These are phyloP conservation scores for Ochotona princeps DNA, from an alignment of 2,113 vertebrate species.

Conservation along the genomic window DNA sequence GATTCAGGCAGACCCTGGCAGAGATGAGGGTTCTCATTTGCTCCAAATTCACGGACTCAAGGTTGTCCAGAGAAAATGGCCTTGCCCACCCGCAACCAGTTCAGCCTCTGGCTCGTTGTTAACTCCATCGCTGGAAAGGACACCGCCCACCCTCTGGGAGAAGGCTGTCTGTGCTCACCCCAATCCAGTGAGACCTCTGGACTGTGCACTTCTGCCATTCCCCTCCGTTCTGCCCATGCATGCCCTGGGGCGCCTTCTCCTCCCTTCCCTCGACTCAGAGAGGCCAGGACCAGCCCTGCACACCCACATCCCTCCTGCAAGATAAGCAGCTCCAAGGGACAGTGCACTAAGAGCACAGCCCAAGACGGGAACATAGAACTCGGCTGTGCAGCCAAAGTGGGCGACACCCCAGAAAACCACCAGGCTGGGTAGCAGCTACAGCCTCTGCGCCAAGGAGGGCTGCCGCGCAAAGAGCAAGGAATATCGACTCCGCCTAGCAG, in stretches of 20 bases:
- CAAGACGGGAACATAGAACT: background rate
- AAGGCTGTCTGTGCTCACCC: background rate
- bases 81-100: background rate
- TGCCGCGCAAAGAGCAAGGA: background rate
- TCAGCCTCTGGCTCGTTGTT: conserved; percentile 1
- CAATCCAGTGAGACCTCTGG: background rate
- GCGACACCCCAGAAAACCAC: background rate
- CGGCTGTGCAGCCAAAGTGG: background rate
- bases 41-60: background rate
- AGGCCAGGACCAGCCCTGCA: background rate
- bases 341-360: too few species aligned
- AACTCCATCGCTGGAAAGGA: background rate
- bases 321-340: background rate
- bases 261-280: background rate
- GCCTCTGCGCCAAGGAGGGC: background rate
- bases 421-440: background rate
- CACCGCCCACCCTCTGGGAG: background rate
- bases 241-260: background rate
- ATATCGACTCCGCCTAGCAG: accelerated
- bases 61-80: background rate
- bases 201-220: background rate
- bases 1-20: background rate
- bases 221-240: background rate
- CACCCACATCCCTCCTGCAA: background rate
- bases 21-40: background rate